Base-by-base conservation (phyloP, 2,888 invertebrate genomes). In the Polyommatus icarus region DNA sequence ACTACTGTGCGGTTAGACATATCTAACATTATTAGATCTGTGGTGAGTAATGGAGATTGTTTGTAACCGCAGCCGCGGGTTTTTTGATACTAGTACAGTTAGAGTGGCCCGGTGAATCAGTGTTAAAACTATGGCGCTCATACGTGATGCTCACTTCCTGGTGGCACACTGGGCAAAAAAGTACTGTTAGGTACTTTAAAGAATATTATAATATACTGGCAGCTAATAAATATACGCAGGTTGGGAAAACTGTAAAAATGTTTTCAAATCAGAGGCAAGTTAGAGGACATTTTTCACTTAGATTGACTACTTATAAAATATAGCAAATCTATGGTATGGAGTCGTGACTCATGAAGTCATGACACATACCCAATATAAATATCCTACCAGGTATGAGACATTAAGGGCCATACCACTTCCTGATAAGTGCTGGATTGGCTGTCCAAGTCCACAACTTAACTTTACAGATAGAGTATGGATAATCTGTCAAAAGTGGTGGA, bases 71-170 rank as follows among this genome's bases (percentile, higher is more conserved):
- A 83, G 79, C 79, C 82, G 79, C 78, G 79, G 77, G 79, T 76
- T 80, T 81, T 82, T 82, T 78, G 81, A 80, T 80, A 78, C 82
- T 84, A 84, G 81, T 80, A 84, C 89, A 86, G 89, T 88, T 90
- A 87, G 81, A 32, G 67, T 67, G 67, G 29, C 15, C 32, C 82
- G 80, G 84, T 84, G 84, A 87, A 85, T 87, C 81, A 79, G 82
- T 83, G 84, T 85, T 86, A 87, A 86, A 84, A 85, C 83, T 85
- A 82, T 83, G 81, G 79, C 76, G 79, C 76, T 79, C 79, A 78
- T 81, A 71, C 72, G 71, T 71, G 72, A 77, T 77, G 73, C 54
- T 76, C 29, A 20, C 29, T 71, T 12, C 78, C 50, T 50, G 12
- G 78, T 71, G 71, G 73, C 36, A 80, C 78, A 80, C 77, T 32